These are phyloP conservation scores for Troilus luridus DNA, from an alignment of 2,888 invertebrate genomes.

Conservation along the genomic window DNA sequence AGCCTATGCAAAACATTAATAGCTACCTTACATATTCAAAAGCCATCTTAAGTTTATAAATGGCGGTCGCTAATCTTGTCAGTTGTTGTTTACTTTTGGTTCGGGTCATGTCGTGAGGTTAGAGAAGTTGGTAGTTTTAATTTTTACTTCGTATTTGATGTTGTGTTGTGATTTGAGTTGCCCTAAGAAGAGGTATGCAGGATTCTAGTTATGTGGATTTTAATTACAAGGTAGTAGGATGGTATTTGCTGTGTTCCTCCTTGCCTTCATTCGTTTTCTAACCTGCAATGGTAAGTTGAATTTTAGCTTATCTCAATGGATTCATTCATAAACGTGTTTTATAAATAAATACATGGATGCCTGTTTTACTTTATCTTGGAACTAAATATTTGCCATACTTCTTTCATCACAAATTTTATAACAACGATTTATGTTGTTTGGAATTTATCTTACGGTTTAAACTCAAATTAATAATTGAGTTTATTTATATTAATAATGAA, in stretches of 20 bases:
- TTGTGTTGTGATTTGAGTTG: constrained; percentile 30
- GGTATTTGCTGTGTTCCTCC: constrained; percentile 44
- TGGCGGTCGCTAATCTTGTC: constrained; percentile 39
- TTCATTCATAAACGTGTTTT: not conserved
- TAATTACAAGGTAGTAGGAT: constrained; percentile 48
- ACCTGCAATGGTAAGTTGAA: constrained; percentile 48
- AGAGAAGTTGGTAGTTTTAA: not conserved
- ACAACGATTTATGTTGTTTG: not conserved
- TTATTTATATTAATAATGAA: not conserved
- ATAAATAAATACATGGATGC: not conserved
- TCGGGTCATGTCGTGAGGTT: constrained; percentile 7
- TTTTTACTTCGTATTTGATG: constrained; percentile 24
- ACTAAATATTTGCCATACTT: not conserved
- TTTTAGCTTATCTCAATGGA: not conserved
- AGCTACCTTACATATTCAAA: not conserved
- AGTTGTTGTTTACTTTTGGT: constrained; percentile 51
- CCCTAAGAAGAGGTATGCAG: constrained; percentile 46
- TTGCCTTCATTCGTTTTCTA: constrained; percentile 46
- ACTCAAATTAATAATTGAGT: too few relatives aligned
- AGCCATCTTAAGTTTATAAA: constrained; percentile 29
- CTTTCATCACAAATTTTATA: not conserved
- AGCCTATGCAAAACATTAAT: not conserved
- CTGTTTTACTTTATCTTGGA: not conserved
- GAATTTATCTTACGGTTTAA: not conserved
- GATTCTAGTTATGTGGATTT: constrained; percentile 51